phyloP scores from a whole-genome alignment of 2,888 invertebrate species.

The Venustoraphidia nigricollis region DNA sequence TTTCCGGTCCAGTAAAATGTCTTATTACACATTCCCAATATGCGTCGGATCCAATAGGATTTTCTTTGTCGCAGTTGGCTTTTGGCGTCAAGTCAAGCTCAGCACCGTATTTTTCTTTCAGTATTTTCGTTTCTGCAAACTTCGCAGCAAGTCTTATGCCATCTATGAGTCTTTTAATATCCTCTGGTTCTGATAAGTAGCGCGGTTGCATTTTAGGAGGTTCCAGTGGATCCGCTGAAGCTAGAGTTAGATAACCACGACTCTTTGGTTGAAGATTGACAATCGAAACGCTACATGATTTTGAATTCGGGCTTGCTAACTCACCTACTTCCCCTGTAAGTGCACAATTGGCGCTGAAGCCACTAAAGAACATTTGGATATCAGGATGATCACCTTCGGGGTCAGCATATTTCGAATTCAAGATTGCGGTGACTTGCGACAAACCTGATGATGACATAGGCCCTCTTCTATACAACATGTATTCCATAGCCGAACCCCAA shows the following conservation, averaged over 20 bases:
- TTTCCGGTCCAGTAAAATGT: slow-evolving; percentile 61
- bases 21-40: slow-evolving; percentile 61
- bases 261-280: slow-evolving; percentile 51
- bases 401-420: slow-evolving; percentile 43
- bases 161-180: slow-evolving; percentile 44
- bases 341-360: slow-evolving; percentile 45
- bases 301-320: slow-evolving; percentile 20
- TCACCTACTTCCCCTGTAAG: slow-evolving; percentile 31
- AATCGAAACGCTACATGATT: slow-evolving; percentile 33
- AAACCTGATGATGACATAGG: slow-evolving; percentile 48
- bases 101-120: slow-evolving; percentile 41
- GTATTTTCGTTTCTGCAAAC: slow-evolving; percentile 38
- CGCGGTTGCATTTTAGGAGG: slow-evolving; percentile 64
- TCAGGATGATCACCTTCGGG: slow-evolving; percentile 44
- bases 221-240: slow-evolving; percentile 47
- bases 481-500: slow-evolving; percentile 45
- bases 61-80: slow-evolving; percentile 29
- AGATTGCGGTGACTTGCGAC: slow-evolving; percentile 49
- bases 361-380: slow-evolving; percentile 49
- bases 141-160: slow-evolving; percentile 42
- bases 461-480: slow-evolving; percentile 40
- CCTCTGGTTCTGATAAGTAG: slow-evolving; percentile 53
- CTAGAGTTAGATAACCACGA: slow-evolving; percentile 44
- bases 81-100: slow-evolving; percentile 31
- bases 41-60: slow-evolving; percentile 41